Base-by-base conservation (phyloP, 1,140 invertebrate species). In the Pentalonia nigronervosa region DNA sequence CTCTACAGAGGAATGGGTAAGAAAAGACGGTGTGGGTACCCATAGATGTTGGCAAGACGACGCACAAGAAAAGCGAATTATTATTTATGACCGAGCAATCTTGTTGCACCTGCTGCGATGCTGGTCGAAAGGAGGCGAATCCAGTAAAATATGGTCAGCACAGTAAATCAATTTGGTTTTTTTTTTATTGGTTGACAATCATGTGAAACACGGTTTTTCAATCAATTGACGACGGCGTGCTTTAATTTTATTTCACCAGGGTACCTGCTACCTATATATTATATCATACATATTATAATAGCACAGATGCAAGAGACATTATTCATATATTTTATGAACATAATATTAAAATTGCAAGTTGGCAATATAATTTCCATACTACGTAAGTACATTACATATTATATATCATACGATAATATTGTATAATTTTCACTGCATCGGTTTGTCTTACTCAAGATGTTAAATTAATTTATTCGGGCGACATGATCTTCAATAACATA, bases 131-230 rank as follows among this genome's bases (percentile, higher is more conserved):
- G 67, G 20, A 83, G 76, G 67, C 91, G 11, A 92, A 53, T 30
- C 76, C 21, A 47, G 14, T 14, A 81, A 76, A 81, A 76, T 76
- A 76, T 36, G 91, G 91, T 92, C 91, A 83, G 47, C 67, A 48
- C 67, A 36, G 91, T 92, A 92, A 92, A 92, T 92, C 91, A 92
- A 81, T 50, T 47, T 92, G 50, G n/a, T 41, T 41, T 56, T 89
- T 86, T 90, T 92, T 83, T 92, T 91, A 91, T 91, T 41, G 34
- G 67, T 91, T 83, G 91, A 92, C 91, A 92, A 92, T 92, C 91
- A 83, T 92, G 91, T 92, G 91, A 92, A 92, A 92, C 91, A 50
- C 88, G 88, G 86, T n/a, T 76, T 67, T 81, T 83, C 45, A 34
- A 48, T 92, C 76, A 25, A 36, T 84, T n/a, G 91, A 81, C 21